These are phyloP conservation scores for Pseudorectes ferrugineus DNA, from an alignment of 2,113 vertebrate species.

Conservation along the genomic window DNA sequence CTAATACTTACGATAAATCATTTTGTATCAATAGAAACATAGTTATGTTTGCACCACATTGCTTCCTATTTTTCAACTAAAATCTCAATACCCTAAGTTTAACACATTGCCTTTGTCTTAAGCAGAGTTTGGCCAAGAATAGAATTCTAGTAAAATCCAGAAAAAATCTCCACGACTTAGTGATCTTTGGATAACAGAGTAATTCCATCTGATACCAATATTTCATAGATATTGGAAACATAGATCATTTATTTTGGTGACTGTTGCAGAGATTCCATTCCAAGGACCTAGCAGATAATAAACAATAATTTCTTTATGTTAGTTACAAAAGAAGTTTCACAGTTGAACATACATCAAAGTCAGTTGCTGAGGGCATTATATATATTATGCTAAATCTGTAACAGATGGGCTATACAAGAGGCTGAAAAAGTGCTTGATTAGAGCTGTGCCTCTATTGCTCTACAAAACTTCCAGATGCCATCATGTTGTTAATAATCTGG, in stretches of 20 bases:
- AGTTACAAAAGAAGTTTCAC: conserved; percentile 14
- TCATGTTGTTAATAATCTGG: conserved; percentile 45
- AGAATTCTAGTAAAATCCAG: neutral
- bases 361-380: conserved; percentile 1
- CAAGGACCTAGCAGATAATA: conserved; percentile 14
- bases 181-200: neutral
- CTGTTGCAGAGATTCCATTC: neutral
- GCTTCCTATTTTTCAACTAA: neutral
- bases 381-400: conserved; percentile 40
- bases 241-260: conserved; percentile 9
- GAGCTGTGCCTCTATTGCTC: conserved; percentile 19
- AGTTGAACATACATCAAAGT: conserved; percentile 37
- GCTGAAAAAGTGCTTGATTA: conserved; percentile 43
- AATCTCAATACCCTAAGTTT: neutral
- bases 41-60: neutral
- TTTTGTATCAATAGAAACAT: neutral
- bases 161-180: neutral
- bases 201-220: conserved; percentile 14
- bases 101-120: neutral
- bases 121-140: neutral
- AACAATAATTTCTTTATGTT: conserved; percentile 26
- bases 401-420: conserved; percentile 42
- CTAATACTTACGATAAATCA: neutral
- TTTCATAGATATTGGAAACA: conserved; percentile 12
- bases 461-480: conserved; percentile 51